Base-by-base conservation (phyloP, 2,797 vertebrate species). In the Tokudaia muenninki region DNA sequence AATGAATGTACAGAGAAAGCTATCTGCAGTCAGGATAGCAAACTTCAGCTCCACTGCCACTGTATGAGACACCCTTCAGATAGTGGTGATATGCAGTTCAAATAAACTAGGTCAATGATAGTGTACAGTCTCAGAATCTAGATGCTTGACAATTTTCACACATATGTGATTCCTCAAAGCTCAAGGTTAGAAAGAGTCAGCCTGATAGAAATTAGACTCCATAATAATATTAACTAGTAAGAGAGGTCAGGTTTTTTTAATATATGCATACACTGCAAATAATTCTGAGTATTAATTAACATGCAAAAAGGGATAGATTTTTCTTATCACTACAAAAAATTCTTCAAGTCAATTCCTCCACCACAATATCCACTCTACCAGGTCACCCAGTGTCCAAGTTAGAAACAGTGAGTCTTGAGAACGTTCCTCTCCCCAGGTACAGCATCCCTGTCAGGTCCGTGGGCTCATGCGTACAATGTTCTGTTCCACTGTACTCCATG, bases 261-360 rank as follows among this genome's bases (percentile, higher is more conserved):
- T n/a, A 75, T 37, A 87, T 13, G 77, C 1, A 57, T 74, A 63
- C 17, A 41, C 91, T 88, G 34, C 41, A 75, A 83, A 79, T 55
- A 95, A 92, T 74, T 90, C 59, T 41, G 95, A 92, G 31, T 82
- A 75, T 67, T 90, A 94, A 22, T 78, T 94, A 92, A 84, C 6
- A 72, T 72, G 52, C 19, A 61, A 90, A 93, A 86, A 26, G n/a
- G 16, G 63, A 78, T 29, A 67, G 1, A 21, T 37, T 95, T 11
- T 59, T 86, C 19, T 92, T 61, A 55, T 47, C 61, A 74, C 91
- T 67, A 70, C 55, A 59, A 94, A 92, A 87, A 59, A 17, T 41
- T 24, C 21, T 55, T 87, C 63, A 37, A 70, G 50, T 67, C 29
- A 59, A 26, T 63, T 92, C 91, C 52, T 67, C 31, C 13, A 90